Base-by-base conservation (phyloP, 2,797 vertebrate species). In the Alfaro cultratus region DNA sequence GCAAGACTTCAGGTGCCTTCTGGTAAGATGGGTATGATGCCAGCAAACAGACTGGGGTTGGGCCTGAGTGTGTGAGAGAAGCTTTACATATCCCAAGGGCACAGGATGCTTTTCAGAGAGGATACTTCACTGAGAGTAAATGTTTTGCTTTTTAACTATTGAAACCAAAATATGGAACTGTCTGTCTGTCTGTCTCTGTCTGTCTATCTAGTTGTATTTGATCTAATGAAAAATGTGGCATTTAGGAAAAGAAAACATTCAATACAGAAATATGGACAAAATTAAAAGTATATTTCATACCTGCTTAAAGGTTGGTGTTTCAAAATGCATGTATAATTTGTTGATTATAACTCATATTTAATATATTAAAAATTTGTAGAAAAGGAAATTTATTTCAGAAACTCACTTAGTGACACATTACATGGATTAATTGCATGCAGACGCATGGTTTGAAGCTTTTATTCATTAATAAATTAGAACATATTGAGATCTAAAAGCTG, bases 1-100 rank as follows among this genome's bases (percentile, higher is more conserved):
- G 86, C 79, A 73, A 90, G 89, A 94, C 91, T 89, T 91, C 90
- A 93, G 93, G 93, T 93, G 90, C 94, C 94, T 94, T 94, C 93
- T 94, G 93, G 91, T 92, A 85, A 85, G 82, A 85, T 75, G 81
- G 86, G 78, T 86, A 39, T 34, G 60, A 76, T 86, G 91, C 93
- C 93, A 94, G 84, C 3, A 77, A 82, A 87, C 39, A 74, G 78
- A 83, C 70, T 34, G 77, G 74, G 64, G 75, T 64, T 85, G 36
- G 78, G 82, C 41, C 5, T n/a, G 75, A 67, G 49, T 46, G 68
- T 71, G 51, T 51, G 47, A 16, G 3, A 36, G 68, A 15, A 73
- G 60, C 73, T 79, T 72, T 55, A 81, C 31, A 81, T 31, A 81
- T 78, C 67, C 83, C 71, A 73, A 29, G 34, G 79, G 75, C 81